These are phyloP conservation scores for Poeciliopsis turneri DNA, from an alignment of 2,797 vertebrate species.

Conservation along the genomic window DNA sequence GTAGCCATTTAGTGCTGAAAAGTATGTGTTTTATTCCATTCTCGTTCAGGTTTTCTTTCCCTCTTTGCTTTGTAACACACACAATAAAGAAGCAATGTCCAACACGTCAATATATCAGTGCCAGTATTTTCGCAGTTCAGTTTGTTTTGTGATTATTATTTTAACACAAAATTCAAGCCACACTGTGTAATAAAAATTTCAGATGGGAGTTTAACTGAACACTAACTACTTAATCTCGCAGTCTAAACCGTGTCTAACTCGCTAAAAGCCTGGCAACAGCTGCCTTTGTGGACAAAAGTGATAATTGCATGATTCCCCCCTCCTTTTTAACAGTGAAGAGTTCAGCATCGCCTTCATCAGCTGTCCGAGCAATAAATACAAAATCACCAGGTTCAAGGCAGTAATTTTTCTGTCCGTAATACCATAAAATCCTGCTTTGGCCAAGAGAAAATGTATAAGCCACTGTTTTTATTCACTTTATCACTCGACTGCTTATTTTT, in stretches of 20 bases:
- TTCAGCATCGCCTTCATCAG: background rate
- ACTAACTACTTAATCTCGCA: background rate
- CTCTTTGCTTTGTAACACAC: background rate
- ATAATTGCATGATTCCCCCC: background rate
- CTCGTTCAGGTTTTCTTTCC: conserved; percentile 11
- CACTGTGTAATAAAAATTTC: background rate
- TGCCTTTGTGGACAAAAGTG: background rate
- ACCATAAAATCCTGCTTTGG: background rate
- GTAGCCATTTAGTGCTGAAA: conserved; percentile 35
- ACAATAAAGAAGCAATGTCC: background rate
- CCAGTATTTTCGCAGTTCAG: background rate
- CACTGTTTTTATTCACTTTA: background rate
- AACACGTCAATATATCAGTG: background rate
- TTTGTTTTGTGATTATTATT: background rate
- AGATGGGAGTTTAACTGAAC: background rate
- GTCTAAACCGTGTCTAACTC: background rate
- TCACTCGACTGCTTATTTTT: background rate
- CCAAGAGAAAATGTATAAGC: background rate
- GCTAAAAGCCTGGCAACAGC: background rate
- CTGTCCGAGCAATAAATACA: background rate
- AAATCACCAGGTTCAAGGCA: background rate
- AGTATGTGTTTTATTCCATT: conserved; percentile 44
- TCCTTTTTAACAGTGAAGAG: background rate
- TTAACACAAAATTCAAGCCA: background rate
- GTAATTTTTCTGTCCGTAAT: background rate